Evolutionary conservation across 1,140 invertebrate species (phyloP).

Genomic region (Pseudomyrmex pallidus): DNA sequence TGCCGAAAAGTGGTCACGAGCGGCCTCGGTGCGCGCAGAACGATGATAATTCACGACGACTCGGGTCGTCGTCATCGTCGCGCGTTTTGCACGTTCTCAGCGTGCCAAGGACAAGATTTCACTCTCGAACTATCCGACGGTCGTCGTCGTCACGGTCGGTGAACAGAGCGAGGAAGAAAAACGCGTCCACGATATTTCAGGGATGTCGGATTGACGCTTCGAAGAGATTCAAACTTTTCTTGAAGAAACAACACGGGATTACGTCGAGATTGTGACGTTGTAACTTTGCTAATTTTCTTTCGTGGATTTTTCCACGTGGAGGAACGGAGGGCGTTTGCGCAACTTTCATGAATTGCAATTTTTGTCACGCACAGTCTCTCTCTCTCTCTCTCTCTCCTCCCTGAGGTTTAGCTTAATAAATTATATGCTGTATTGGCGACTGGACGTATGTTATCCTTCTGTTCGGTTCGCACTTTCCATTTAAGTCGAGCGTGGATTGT

Average conservation of each 20-base stretch:
- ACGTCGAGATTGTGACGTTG: not conserved
- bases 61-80: not conserved
- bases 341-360: slow-evolving; percentile 55
- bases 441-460: not conserved
- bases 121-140: slow-evolving; percentile 65
- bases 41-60: not conserved
- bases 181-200: not conserved
- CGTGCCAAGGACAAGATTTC: slow-evolving; percentile 74
- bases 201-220: too few species aligned
- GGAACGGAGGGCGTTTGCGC: not conserved
- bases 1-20: not conserved
- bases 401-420: not conserved
- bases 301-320: not conserved
- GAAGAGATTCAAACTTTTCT: not conserved
- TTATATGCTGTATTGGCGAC: not conserved
- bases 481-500: slow-evolving; percentile 46
- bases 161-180: slow-evolving; percentile 27
- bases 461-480: slow-evolving; percentile 51
- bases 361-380: slow-evolving; percentile 21
- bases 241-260: not conserved
- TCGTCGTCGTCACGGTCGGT: slow-evolving; percentile 67
- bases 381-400: not conserved
- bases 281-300: too few species aligned
- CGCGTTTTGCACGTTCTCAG: not conserved
- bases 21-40: not conserved